Conservation (phyloP, 2,797 vertebrate genomes). For the Cheracebus regulus region DNA sequence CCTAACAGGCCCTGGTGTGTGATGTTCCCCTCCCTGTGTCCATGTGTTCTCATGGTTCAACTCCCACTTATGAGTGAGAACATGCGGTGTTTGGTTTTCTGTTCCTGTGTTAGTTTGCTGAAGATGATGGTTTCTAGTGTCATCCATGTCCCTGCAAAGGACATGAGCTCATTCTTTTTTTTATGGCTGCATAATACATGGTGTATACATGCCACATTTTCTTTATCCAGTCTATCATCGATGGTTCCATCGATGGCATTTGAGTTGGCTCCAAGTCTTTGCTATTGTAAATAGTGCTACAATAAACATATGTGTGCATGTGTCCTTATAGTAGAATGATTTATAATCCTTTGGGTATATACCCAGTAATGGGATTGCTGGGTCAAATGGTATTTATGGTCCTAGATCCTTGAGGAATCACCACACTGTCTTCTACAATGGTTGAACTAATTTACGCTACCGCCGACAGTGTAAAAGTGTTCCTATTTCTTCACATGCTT, state of each 20-base stretch:
- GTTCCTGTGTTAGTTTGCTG: neutral
- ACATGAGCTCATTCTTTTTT: neutral
- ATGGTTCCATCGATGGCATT: neutral
- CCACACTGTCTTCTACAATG: neutral
- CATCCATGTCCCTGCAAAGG: neutral
- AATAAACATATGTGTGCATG: neutral
- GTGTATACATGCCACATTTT: neutral
- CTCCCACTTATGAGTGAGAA: neutral
- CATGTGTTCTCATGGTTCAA: neutral
- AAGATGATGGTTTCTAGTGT: neutral
- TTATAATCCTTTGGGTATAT: neutral
- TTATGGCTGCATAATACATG: neutral
- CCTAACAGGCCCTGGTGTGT: no score
- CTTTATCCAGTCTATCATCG: neutral
- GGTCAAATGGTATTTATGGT: neutral
- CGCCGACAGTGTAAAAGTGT: neutral
- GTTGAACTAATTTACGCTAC: neutral
- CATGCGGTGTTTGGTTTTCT: neutral
- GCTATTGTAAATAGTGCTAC: neutral
- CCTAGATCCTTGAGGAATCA: neutral
- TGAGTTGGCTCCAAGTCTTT: neutral
- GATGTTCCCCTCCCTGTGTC: no score
- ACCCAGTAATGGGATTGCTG: neutral
- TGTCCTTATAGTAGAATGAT: neutral
- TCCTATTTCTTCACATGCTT: neutral